Percentiles rank a stretch among this genome's conserved stretches.
These are phyloP conservation scores for Schrankia costaestrigalis DNA, from an alignment of 2,888 invertebrate genomes.

Conservation along the genomic window DNA sequence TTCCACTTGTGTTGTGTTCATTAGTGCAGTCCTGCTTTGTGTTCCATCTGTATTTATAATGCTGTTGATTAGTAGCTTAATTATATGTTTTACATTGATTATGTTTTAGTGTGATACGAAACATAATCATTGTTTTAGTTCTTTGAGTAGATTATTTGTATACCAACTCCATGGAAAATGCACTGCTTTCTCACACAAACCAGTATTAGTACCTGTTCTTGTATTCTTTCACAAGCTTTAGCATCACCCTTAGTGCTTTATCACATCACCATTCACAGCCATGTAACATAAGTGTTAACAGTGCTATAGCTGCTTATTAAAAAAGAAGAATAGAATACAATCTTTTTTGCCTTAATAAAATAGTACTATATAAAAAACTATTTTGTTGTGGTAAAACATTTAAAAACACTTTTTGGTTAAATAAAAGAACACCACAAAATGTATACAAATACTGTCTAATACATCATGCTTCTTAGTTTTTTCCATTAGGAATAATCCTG, in stretches of 20 bases:
- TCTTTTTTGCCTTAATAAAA: too few relatives aligned
- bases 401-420: too few relatives aligned
- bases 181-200: slow-evolving; percentile 33
- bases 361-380: too few relatives aligned
- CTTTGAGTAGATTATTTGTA: slow-evolving; percentile 16
- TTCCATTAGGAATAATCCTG: too few relatives aligned
- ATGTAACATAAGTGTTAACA: slow-evolving; percentile 7
- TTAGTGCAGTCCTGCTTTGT: slow-evolving; percentile 71
- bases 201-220: slow-evolving; percentile 34
- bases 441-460: too few relatives aligned
- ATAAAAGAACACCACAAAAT: too few relatives aligned
- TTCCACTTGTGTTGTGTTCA: slow-evolving; percentile 76
- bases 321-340: too few relatives aligned
- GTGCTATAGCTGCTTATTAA: too few relatives aligned
- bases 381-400: too few relatives aligned
- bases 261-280: slow-evolving; percentile 13
- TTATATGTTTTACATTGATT: slow-evolving; percentile 28
- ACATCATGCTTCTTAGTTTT: too few relatives aligned
- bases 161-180: slow-evolving; percentile 22
- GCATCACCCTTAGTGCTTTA: slow-evolving; percentile 29
- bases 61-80: slow-evolving; percentile 47
- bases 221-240: slow-evolving; percentile 15
- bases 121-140: slow-evolving; percentile 33
- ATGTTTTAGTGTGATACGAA: slow-evolving; percentile 18
- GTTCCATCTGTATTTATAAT: slow-evolving; percentile 52